A percentile compares a stretch with the other conserved stretches of the same genome.
Evolutionary conservation across 64 coral and sea anemone species (phyloP).

Genomic region (Pocillopora verrucosa): DNA sequence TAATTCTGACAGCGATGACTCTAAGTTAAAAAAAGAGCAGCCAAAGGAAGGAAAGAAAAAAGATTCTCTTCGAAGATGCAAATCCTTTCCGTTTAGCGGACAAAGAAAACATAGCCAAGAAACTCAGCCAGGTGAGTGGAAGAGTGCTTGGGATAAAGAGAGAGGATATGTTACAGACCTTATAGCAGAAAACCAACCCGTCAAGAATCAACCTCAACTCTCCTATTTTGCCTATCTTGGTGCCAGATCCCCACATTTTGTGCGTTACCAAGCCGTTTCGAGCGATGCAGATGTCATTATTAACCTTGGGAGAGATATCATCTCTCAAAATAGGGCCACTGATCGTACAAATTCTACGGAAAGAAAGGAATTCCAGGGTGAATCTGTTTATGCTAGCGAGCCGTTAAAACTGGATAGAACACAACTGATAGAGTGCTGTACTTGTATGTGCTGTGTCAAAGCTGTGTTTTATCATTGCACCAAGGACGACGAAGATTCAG

Average conservation of each 20-base stretch:
- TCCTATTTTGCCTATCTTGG: conserved; percentile 21
- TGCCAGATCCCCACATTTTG: not conserved
- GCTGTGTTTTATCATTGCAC: conserved; percentile 66
- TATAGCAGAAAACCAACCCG: not conserved
- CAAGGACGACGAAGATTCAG: conserved; percentile 32
- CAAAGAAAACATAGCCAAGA: not conserved
- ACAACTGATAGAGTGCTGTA: conserved; percentile 29
- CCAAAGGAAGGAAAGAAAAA: not conserved
- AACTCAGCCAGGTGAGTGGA: not conserved
- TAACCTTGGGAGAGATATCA: too few species aligned
- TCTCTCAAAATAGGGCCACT: not conserved
- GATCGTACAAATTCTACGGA: too few species aligned
- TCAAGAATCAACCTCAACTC: not conserved
- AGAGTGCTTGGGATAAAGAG: not conserved
- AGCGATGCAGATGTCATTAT: not conserved
- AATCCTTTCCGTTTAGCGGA: not conserved
- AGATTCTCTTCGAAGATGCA: conserved; percentile 12
- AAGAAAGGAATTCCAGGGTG: too few species aligned
- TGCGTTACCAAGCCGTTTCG: not conserved
- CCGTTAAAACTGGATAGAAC: not conserved
- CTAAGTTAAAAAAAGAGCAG: not conserved
- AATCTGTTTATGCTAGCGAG: not conserved
- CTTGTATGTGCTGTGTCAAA: conserved; percentile 74
- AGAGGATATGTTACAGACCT: conserved; percentile 11
- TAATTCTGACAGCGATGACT: not conserved